phyloP scores from a whole-genome alignment of 2,888 invertebrate species.

The Drosophila paranaensis region DNA sequence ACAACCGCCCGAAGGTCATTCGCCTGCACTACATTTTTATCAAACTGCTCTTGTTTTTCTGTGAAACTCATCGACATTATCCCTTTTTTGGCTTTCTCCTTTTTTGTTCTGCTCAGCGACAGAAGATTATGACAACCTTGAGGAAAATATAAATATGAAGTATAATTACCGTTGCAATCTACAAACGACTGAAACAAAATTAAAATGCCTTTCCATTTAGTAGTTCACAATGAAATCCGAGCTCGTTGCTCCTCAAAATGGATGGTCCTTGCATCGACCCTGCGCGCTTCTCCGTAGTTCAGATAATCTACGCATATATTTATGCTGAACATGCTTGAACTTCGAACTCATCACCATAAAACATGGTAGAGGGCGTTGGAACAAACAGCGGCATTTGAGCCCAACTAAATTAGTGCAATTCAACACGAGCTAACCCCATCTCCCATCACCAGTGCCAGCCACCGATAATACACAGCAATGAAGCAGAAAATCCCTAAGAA shows the following conservation, averaged over 20 bases:
- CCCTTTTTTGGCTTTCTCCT: slow-evolving; percentile 23
- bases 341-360: slow-evolving; percentile 80
- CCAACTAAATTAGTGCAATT: slow-evolving; percentile 21
- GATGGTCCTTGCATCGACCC: slow-evolving; percentile 37
- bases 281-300: slow-evolving; percentile 11
- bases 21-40: slow-evolving; percentile 57
- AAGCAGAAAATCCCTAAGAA: slow-evolving; percentile 77
- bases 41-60: slow-evolving; percentile 63
- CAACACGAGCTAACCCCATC: slow-evolving; percentile 61
- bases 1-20: slow-evolving; percentile 70
- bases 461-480: slow-evolving; percentile 74
- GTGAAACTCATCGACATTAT: slow-evolving; percentile 37
- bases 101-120: slow-evolving; percentile 15
- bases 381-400: slow-evolving; percentile 45
- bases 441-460: slow-evolving; percentile 18
- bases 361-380: slow-evolving; percentile 44
- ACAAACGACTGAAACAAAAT: slow-evolving; percentile 2
- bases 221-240: slow-evolving; percentile 38
- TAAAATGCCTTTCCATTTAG: not conserved
- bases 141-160: slow-evolving; percentile 37
- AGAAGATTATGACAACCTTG: slow-evolving; percentile 66
- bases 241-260: slow-evolving; percentile 35
- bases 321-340: slow-evolving; percentile 77
- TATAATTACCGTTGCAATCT: slow-evolving; percentile 40
- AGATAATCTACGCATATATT: slow-evolving; percentile 56